Conservation (phyloP, 1,140 invertebrate species). For the Stenopsyche tienmushanensis region DNA sequence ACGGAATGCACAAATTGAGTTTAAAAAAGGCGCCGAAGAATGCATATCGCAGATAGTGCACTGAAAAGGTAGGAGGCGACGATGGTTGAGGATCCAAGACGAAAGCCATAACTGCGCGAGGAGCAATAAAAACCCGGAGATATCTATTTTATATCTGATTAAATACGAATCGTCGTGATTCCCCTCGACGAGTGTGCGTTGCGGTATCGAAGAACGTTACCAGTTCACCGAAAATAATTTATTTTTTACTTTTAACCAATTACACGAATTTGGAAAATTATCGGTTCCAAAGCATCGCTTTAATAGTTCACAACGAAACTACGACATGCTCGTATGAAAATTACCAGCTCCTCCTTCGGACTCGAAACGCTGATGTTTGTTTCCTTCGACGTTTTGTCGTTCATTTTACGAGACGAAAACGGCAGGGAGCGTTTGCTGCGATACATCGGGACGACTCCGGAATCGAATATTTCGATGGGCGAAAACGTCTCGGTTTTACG, state of each 20-base stretch:
- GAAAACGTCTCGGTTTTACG: too few relatives aligned
- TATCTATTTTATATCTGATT: conserved; percentile 35
- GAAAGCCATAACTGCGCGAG: neutral
- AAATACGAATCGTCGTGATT: conserved; percentile 36
- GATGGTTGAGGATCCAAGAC: conserved; percentile 9
- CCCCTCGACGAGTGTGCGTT: conserved; percentile 26
- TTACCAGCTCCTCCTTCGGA: too few relatives aligned
- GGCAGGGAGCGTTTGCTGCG: too few relatives aligned
- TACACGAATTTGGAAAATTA: conserved; percentile 20
- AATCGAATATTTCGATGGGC: neutral
- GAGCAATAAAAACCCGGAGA: conserved; percentile 17
- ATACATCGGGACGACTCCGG: neutral
- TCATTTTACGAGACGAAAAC: too few relatives aligned
- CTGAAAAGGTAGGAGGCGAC: too few relatives aligned
- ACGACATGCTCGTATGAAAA: neutral
- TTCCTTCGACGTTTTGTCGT: too few relatives aligned
- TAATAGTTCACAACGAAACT: too few relatives aligned
- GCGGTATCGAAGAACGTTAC: conserved; percentile 15
- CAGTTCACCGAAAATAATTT: conserved; percentile 12
- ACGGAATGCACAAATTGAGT: too few relatives aligned
- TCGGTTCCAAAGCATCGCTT: too few relatives aligned
- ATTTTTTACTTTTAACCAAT: conserved; percentile 22
- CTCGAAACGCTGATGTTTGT: too few relatives aligned
- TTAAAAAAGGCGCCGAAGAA: too few relatives aligned
- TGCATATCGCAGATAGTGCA: too few relatives aligned